phyloP scores from a whole-genome alignment of 2,797 vertebrate species.

The Cuniculus paca region DNA sequence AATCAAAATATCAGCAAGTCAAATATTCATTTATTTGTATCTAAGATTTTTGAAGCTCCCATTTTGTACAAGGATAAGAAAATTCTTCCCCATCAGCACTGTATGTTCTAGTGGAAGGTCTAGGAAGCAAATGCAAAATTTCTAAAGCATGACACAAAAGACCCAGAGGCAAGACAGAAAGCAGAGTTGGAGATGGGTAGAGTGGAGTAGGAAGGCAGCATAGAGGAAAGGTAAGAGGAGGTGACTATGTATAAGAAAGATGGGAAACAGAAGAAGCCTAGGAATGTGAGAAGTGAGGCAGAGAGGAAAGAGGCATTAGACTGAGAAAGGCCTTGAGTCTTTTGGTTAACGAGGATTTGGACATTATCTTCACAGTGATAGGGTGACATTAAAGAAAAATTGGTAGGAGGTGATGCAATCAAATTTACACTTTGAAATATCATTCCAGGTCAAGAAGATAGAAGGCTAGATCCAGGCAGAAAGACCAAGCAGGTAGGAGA shows the following conservation, averaged over 20 bases:
- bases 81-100: not conserved
- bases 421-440: not conserved
- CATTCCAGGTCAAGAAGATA: not conserved
- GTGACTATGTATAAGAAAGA: not conserved
- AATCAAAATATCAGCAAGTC: not conserved
- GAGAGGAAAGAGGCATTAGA: not conserved
- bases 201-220: rapidly evolving
- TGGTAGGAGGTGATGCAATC: not conserved
- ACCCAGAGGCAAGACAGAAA: not conserved
- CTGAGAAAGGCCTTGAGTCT: not conserved
- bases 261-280: not conserved
- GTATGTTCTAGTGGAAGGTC: not conserved
- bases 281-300: not conserved
- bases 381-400: not conserved
- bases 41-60: conserved; percentile 2
- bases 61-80: conserved; percentile 12
- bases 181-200: not conserved
- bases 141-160: not conserved
- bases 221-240: not conserved
- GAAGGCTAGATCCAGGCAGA: not conserved
- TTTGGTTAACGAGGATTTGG: not conserved
- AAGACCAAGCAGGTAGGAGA: not conserved
- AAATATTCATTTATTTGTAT: not conserved
- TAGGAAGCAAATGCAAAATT: not conserved
- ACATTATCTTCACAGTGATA: not conserved